Conservation (phyloP, 2,113 vertebrate genomes). For the Lates calcarifer region DNA sequence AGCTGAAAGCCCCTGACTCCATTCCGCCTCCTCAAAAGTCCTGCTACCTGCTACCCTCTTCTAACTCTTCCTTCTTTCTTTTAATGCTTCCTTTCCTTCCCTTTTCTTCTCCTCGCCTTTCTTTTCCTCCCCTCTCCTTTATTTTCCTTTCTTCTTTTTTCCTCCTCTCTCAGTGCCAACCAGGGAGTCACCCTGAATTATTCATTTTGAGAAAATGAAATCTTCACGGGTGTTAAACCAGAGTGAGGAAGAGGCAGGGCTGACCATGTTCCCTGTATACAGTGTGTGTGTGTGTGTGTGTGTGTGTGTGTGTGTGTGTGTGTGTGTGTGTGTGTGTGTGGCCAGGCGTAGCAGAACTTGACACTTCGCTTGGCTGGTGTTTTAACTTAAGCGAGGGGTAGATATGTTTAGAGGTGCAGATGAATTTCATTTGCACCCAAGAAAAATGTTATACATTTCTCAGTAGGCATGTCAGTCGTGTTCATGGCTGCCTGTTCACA, state of each 20-base stretch:
- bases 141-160: background rate
- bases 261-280: slow-evolving; percentile 52
- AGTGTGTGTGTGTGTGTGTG: slow-evolving; percentile 22
- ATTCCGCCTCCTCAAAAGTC: slow-evolving; percentile 11
- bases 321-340: slow-evolving; percentile 24
- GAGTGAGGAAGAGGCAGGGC: slow-evolving; percentile 33
- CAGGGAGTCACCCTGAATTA: slow-evolving; percentile 77
- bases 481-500: slow-evolving; percentile 52
- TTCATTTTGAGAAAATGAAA: slow-evolving; percentile 83
- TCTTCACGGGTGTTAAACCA: slow-evolving; percentile 74
- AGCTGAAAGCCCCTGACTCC: background rate
- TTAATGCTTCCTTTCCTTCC: background rate
- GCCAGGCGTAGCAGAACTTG: background rate
- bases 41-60: background rate
- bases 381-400: slow-evolving; percentile 1
- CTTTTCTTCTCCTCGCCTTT: background rate
- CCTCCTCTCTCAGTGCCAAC: slow-evolving; percentile 21
- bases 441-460: slow-evolving; percentile 62
- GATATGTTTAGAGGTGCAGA: slow-evolving; percentile 69
- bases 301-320: slow-evolving; percentile 27
- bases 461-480: slow-evolving; percentile 56
- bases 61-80: background rate
- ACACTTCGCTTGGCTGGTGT: too few species aligned
- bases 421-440: slow-evolving; percentile 73
- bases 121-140: background rate